These are phyloP conservation scores for Pseudotriccus pelzelni DNA, from an alignment of 2,797 vertebrate species.

Conservation along the genomic window DNA sequence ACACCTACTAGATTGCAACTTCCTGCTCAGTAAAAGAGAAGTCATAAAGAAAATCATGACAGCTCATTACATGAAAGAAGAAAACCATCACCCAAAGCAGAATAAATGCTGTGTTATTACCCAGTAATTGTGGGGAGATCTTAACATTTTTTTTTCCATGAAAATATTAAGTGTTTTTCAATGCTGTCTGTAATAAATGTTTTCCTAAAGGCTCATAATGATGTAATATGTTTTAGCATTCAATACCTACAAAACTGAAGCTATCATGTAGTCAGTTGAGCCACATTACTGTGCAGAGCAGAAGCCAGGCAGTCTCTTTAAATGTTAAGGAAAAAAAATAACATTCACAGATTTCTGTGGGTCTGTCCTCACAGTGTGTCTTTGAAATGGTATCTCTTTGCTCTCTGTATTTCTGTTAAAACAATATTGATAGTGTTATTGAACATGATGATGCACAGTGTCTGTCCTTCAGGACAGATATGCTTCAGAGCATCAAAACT, in stretches of 20 bases:
- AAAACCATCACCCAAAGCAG: conserved; percentile 38
- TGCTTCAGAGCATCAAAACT: not conserved
- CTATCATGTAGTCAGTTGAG: not conserved
- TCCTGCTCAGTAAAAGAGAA: conserved; percentile 7
- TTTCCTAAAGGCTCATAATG: not conserved
- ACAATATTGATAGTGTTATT: not conserved
- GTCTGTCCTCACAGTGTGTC: not conserved
- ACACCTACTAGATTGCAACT: conserved; percentile 7
- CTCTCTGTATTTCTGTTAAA: not conserved
- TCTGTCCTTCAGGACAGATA: not conserved
- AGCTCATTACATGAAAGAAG: conserved; percentile 40
- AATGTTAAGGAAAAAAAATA: not conserved
- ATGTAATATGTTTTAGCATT: not conserved
- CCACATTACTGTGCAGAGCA: not conserved
- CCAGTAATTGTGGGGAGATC: not conserved
- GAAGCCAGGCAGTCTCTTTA: not conserved
- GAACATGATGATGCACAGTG: too few relatives aligned
- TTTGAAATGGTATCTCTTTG: not conserved
- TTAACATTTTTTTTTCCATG: not conserved
- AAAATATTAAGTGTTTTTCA: conserved; percentile 23
- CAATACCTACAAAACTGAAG: not conserved
- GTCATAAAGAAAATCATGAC: conserved; percentile 47
- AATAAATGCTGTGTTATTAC: conserved; percentile 25
- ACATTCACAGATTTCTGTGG: not conserved
- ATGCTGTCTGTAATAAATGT: not conserved